These are phyloP conservation scores for Augochlorella aurata DNA, from an alignment of 2,888 invertebrate genomes.

Conservation along the genomic window DNA sequence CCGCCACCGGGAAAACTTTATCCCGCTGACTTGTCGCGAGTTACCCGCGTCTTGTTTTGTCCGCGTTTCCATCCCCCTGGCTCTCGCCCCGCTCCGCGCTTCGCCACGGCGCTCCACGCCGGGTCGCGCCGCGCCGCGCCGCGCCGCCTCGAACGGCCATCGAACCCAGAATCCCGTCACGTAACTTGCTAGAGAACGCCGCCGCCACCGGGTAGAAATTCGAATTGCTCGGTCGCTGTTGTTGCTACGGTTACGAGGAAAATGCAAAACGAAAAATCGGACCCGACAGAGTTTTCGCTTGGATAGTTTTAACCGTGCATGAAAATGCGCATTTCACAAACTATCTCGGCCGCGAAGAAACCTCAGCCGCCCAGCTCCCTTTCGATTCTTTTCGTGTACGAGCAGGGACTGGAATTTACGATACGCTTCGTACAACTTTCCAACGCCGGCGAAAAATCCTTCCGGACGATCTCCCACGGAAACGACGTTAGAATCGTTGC, in stretches of 20 bases:
- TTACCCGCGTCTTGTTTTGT: conserved; percentile 73
- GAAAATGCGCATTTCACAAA: conserved; percentile 52
- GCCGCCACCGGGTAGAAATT: conserved; percentile 43
- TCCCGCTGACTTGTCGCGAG: conserved; percentile 76
- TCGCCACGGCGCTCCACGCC: background rate
- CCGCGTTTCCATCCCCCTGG: conserved; percentile 51
- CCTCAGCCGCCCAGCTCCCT: background rate
- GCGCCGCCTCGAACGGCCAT: conserved; percentile 62
- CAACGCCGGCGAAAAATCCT: background rate
- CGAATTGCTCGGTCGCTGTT: conserved; percentile 28
- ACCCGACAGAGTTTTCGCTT: conserved; percentile 44
- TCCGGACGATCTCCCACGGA: background rate
- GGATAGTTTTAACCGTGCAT: conserved; percentile 58
- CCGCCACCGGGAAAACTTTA: conserved; percentile 73
- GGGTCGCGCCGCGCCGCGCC: background rate
- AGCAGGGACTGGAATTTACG: conserved; percentile 4
- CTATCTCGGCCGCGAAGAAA: conserved; percentile 27
- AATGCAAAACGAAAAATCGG: conserved; percentile 32
- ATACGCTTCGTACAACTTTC: background rate
- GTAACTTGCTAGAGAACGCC: conserved; percentile 64
- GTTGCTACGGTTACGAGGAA: conserved; percentile 23
- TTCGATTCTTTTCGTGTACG: background rate
- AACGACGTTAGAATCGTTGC: background rate
- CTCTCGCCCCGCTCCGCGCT: too few relatives aligned
- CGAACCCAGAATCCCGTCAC: conserved; percentile 67